Base-by-base conservation (phyloP, 2,797 vertebrate genomes). In the Sardinella longiceps region DNA sequence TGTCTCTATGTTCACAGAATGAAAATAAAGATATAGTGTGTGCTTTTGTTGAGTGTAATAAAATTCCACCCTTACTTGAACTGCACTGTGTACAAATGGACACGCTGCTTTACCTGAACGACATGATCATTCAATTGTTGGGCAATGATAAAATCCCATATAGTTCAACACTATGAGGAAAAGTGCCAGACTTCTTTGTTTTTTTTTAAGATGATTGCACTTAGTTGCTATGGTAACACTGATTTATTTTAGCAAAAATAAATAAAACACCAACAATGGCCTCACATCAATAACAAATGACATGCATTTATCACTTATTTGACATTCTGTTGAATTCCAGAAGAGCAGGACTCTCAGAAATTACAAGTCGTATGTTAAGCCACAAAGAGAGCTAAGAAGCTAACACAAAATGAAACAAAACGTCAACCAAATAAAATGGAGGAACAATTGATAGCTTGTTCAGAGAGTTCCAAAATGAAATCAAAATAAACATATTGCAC, bases 191-290 rank as follows among this genome's bases (percentile, higher is more conserved):
- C 37, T 77, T 77, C 56, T 25, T 88, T n/a, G n/a, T n/a, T 80
- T 90, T 94, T 94, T 95, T 94, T 92, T 92, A 95, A 94, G 95
- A 96, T 95, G 96, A 97, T 96, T 97, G 93, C 96, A 97, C 96
- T 97, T 96, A 95, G 91, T 94, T 90, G 90, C 89, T 88, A 92
- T 93, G 91, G 94, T 95, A 97, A 98, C 96, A 98, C 97, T 97
- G 97, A 96, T 95, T 96, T 93, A 96, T 95, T 96, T 88, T 95
- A 96, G 95, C 91, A 95, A 93, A 94, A 94, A 95, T 93, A 96
- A 94, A 84, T 45, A 83, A 96, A 94, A 97, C 95, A 96, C 94
- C 95, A 95, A 97, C 95, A 95, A 96, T 92, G 95, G 95, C 94
- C 95, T 96, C 93, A 94, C 94, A 93, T 89, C 93, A 94, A 90